Conservation (phyloP, 2,888 invertebrate species). For the Iphiclides podalirius region DNA sequence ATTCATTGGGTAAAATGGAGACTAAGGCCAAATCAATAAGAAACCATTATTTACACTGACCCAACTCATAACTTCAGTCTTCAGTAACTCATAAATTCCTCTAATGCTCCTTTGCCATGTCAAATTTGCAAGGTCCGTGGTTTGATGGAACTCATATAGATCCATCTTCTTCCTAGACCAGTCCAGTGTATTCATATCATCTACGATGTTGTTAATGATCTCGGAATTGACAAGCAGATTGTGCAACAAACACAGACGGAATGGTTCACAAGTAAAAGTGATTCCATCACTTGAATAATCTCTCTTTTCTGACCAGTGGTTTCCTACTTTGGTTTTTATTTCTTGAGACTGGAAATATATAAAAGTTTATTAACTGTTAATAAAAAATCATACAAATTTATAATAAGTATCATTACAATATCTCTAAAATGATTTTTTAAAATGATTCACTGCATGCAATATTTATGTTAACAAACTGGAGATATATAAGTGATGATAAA, state of each 20-base stretch:
- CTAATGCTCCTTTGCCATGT: constrained; percentile 80
- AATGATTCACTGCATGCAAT: too few relatives aligned
- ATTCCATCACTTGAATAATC: constrained; percentile 58
- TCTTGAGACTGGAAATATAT: constrained; percentile 65
- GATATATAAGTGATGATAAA: too few relatives aligned
- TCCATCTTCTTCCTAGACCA: constrained; percentile 91
- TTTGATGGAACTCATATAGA: constrained; percentile 92
- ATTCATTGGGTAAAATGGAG: too few relatives aligned
- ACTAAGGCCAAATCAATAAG: too few relatives aligned
- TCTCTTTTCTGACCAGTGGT: constrained; percentile 70
- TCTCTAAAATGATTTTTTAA: too few relatives aligned
- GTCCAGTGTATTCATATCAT: constrained; percentile 84
- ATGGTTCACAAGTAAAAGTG: constrained; percentile 82
- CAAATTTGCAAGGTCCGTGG: constrained; percentile 83
- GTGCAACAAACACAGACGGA: constrained; percentile 83
- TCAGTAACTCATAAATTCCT: constrained; percentile 82
- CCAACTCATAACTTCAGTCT: constrained; percentile 83
- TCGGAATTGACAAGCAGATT: constrained; percentile 79
- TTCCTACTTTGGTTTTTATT: constrained; percentile 55
- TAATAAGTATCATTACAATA: too few relatives aligned
- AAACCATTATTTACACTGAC: too few relatives aligned
- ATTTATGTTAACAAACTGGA: too few relatives aligned
- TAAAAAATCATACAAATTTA: too few relatives aligned
- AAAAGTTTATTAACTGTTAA: too few relatives aligned
- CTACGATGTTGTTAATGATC: constrained; percentile 81